phyloP scores from a whole-genome alignment of 2,888 invertebrate species.

The Leptinotarsa peninsularis region DNA sequence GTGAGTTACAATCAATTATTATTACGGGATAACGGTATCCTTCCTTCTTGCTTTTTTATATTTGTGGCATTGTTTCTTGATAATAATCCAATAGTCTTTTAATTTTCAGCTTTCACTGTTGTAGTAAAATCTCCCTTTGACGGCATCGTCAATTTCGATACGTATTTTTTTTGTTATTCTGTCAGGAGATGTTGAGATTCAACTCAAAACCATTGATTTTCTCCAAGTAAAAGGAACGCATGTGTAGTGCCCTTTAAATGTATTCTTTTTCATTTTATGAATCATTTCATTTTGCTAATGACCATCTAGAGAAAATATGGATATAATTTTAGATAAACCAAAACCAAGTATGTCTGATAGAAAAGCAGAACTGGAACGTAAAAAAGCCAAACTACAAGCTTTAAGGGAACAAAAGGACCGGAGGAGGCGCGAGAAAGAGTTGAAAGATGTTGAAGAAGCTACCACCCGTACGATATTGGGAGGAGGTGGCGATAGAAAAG shows the following conservation, averaged over 20 bases:
- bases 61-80: neutral
- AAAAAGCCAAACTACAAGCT: constrained; percentile 91
- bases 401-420: constrained; percentile 91
- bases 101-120: neutral
- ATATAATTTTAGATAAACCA: constrained; percentile 53
- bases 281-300: constrained; percentile 33
- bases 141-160: neutral
- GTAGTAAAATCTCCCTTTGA: neutral
- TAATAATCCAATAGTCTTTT: neutral
- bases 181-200: neutral
- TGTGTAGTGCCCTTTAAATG: constrained; percentile 44
- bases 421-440: constrained; percentile 85
- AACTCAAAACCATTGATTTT: constrained; percentile 51
- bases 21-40: constrained; percentile 34
- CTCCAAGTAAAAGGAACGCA: constrained; percentile 45
- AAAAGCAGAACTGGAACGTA: constrained; percentile 92
- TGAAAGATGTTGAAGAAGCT: constrained; percentile 85
- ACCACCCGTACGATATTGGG: constrained; percentile 69
- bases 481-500: constrained; percentile 70
- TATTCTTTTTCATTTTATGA: constrained; percentile 47
- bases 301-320: constrained; percentile 44
- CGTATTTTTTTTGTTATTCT: neutral
- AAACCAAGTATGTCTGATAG: constrained; percentile 80
- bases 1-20: constrained; percentile 23
- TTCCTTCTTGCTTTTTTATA: constrained; percentile 16